Conservation (phyloP, 2,113 vertebrate genomes). For the Xerus inauris region DNA sequence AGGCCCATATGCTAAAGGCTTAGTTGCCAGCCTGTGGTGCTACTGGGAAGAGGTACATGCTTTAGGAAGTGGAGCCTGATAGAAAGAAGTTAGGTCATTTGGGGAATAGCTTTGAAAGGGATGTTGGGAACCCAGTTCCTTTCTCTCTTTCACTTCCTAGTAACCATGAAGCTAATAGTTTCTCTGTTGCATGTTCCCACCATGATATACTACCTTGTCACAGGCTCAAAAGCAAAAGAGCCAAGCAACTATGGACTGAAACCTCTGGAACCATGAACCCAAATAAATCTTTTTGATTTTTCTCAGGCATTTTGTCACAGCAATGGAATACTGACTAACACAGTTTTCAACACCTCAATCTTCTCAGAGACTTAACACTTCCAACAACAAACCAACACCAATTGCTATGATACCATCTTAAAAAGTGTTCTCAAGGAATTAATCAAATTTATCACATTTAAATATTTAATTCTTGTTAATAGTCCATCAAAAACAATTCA, state of each 20-base stretch:
- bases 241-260: not conserved
- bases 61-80: not conserved
- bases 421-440: not conserved
- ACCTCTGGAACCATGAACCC: not conserved
- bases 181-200: not conserved
- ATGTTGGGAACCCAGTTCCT: not conserved
- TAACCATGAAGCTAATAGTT: not conserved
- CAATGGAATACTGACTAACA: not conserved
- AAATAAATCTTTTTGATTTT: not conserved
- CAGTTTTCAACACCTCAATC: not conserved
- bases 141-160: not conserved
- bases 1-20: not conserved
- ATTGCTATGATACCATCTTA: not conserved
- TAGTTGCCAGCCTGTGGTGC: not conserved
- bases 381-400: not conserved
- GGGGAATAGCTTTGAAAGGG: not conserved
- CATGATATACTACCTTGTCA: not conserved
- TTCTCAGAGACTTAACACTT: not conserved
- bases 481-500: not conserved
- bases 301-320: not conserved
- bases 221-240: not conserved
- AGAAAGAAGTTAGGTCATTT: not conserved
- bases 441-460: not conserved
- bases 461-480: not conserved
- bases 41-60: not conserved